Percentiles rank a stretch among this genome's conserved stretches.
Conservation (phyloP, 2,797 vertebrate genomes). For the Notolepis coatsorum region DNA sequence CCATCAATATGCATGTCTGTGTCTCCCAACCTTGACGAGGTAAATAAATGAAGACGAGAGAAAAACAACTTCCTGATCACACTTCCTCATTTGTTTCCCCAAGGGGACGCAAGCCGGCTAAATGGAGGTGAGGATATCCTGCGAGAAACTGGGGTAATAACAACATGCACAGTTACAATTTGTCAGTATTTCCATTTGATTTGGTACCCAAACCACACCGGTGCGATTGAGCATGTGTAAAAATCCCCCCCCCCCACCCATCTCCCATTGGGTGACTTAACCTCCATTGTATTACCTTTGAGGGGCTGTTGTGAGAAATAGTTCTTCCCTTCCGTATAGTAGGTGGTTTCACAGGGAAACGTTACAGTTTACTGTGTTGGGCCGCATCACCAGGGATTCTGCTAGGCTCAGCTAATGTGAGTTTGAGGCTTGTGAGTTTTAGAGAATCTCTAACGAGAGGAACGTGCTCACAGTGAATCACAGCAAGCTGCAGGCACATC, state of each 20-base stretch:
- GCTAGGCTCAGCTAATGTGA: conserved; percentile 53
- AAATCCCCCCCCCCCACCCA: no score
- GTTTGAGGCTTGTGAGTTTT: conserved; percentile 57
- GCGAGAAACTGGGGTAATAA: no score
- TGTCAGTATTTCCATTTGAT: no score
- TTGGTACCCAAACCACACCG: no score
- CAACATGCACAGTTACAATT: no score
- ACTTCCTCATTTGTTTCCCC: conserved; percentile 33
- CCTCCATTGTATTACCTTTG: no score
- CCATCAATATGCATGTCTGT: conserved; percentile 51
- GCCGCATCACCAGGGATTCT: conserved; percentile 57
- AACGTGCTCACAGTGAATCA: conserved; percentile 42
- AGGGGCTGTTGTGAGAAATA: conserved; percentile 34
- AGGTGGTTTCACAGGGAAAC: conserved; percentile 31
- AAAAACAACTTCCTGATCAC: conserved; percentile 41
- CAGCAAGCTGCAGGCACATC: conserved; percentile 51
- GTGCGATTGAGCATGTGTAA: no score
- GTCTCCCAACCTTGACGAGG: conserved; percentile 44
- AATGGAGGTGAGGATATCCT: no score
- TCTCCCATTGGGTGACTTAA: no score
- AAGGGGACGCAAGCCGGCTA: no score
- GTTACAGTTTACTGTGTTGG: conserved; percentile 30
- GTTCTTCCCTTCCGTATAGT: conserved; percentile 12
- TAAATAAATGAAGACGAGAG: conserved; percentile 32
- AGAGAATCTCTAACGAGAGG: conserved; percentile 61